phyloP scores from a whole-genome alignment of 2,113 vertebrate species.

The Aegotheles bennettii region DNA sequence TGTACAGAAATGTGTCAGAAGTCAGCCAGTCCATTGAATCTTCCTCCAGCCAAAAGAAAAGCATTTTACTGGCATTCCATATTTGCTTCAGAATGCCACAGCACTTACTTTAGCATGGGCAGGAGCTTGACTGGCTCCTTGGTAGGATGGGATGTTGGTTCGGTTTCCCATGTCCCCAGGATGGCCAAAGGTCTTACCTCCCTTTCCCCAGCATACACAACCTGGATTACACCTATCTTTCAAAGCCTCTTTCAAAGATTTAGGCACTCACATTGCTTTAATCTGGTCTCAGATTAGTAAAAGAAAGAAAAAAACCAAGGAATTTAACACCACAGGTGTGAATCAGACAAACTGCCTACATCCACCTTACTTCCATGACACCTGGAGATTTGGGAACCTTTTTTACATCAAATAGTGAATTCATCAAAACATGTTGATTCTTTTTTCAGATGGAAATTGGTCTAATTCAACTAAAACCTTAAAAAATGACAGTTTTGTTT shows the following conservation, averaged over 20 bases:
- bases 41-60: background rate
- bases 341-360: fast-evolving
- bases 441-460: background rate
- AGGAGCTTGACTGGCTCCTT: background rate
- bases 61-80: background rate
- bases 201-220: background rate
- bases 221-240: background rate
- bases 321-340: background rate
- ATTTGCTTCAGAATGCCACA: background rate
- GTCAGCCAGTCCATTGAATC: background rate
- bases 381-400: background rate
- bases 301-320: background rate
- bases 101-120: background rate
- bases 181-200: background rate
- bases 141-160: background rate
- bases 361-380: background rate
- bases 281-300: background rate
- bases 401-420: background rate
- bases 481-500: background rate
- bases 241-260: background rate
- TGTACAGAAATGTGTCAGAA: background rate
- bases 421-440: background rate
- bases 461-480: background rate
- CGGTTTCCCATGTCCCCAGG: fast-evolving
- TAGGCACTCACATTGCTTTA: fast-evolving